A percentile compares a stretch with the other conserved stretches of the same genome.
phyloP scores from a whole-genome alignment of 2,797 vertebrate genomes.

The Agapornis canus region DNA sequence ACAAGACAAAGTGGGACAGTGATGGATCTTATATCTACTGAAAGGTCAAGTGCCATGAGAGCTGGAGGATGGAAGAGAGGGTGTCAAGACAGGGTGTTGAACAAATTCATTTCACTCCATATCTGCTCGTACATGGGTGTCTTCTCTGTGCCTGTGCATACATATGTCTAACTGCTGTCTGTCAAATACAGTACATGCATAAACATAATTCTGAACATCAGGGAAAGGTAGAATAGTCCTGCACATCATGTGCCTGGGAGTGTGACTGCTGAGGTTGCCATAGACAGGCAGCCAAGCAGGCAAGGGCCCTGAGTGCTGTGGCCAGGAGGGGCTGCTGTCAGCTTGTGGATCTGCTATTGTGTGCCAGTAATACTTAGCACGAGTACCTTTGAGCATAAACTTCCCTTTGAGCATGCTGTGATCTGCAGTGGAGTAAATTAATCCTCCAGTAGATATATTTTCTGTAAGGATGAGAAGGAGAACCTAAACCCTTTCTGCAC shows the following conservation, averaged over 20 bases:
- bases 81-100: not conserved
- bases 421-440: not conserved
- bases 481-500: not conserved
- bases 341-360: not conserved
- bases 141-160: not conserved
- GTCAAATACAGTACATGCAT: not conserved
- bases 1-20: not conserved
- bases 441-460: not conserved
- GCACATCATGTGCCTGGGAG: not conserved
- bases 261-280: not conserved
- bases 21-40: not conserved
- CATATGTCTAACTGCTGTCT: not conserved
- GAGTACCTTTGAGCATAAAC: not conserved
- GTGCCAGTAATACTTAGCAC: not conserved
- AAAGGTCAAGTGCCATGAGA: not conserved
- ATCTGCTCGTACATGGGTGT: fast-evolving
- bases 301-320: fast-evolving
- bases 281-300: not conserved
- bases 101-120: not conserved
- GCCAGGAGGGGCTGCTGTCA: not conserved
- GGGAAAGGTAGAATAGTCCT: not conserved
- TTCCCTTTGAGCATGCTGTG: not conserved
- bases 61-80: not conserved
- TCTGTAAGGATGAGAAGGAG: not conserved
- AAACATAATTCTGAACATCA: not conserved